Conservation (phyloP, 2,113 vertebrate species). For the Cricetomys ansorgei region DNA sequence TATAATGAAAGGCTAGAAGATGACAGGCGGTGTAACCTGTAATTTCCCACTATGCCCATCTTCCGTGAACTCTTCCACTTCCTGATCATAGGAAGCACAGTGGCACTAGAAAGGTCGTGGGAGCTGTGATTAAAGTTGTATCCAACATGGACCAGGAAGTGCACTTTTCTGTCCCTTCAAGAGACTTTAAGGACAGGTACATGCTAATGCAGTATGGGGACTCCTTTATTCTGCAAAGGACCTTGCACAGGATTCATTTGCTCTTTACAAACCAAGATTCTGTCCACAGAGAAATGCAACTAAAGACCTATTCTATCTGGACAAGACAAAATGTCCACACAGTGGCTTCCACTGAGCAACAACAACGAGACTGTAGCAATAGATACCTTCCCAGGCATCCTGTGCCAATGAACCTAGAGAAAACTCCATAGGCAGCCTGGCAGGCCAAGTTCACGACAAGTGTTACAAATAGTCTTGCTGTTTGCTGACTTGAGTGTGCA, state of each 20-base stretch:
- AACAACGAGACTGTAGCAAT: accelerated
- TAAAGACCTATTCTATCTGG: not conserved
- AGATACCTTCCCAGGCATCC: not conserved
- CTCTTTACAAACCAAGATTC: not conserved
- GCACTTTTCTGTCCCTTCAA: not conserved
- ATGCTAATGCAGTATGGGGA: too few species aligned
- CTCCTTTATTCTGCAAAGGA: not conserved
- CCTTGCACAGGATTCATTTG: not conserved
- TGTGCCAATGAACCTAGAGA: not conserved
- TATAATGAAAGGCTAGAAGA: not conserved
- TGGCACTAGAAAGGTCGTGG: accelerated
- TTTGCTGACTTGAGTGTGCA: not conserved
- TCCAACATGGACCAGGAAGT: not conserved
- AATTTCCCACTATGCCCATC: not conserved
- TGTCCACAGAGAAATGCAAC: not conserved
- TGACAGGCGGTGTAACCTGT: not conserved
- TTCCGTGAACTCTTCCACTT: not conserved
- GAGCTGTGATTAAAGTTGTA: not conserved
- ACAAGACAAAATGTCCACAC: not conserved
- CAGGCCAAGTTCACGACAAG: not conserved
- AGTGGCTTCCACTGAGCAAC: not conserved
- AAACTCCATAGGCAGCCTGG: not conserved
- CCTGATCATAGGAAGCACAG: not conserved
- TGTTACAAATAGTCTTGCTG: not conserved
- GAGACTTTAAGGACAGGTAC: not conserved